Base-by-base conservation (phyloP, 2,797 vertebrate genomes). In the Enteromius radiatus region DNA sequence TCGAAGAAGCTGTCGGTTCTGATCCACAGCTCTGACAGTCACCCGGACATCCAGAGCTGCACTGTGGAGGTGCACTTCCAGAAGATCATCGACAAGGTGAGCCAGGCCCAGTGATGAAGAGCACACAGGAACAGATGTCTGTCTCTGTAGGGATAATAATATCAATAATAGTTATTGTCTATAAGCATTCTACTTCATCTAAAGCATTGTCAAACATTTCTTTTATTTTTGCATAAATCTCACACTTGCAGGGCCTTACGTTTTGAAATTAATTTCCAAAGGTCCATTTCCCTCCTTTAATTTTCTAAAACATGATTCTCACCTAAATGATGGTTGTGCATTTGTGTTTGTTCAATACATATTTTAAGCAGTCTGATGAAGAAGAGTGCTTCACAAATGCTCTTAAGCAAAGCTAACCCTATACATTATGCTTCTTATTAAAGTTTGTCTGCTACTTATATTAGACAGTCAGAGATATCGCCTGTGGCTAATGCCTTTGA, bases 51-150 rank as follows among this genome's bases (percentile, higher is more conserved):
- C 88, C 96, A 96, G 84, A 98, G 97, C 91, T 99, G 98, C 86
- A 96, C 97, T 84, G 97, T 99, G 91, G 96, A 98, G 90, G 94
- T 99, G 90, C 98, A 99, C 90, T 99, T 99, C 93, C 97, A 99
- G 93, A 99, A 98, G 93, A 99, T 99, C 92, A 92, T 94, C 89
- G 98, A 99, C 93, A 98, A 99, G 98, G 98, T 99, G 95, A 92
- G 21, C 45, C 21, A 52, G 49, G 17, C 49, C 17, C 7, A 0
- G 5, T 17, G 49, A 52, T 1, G 19, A 5, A 5, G 54, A n/a
- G 21, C n/a, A 12, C n/a, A 59, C 54, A 12, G 23, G 1, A 4
- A 10, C 8, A 23, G 21, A 9, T 21, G 3, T n/a, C n/a, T n/a
- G n/a, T n/a, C n/a, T n/a, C n/a, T n/a, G n/a, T n/a, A n/a, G n/a